A percentile compares a stretch with the other conserved stretches of the same genome.
Evolutionary conservation across 2,888 invertebrate genomes (phyloP).

Genomic region (Caenorhabditis plicata): DNA sequence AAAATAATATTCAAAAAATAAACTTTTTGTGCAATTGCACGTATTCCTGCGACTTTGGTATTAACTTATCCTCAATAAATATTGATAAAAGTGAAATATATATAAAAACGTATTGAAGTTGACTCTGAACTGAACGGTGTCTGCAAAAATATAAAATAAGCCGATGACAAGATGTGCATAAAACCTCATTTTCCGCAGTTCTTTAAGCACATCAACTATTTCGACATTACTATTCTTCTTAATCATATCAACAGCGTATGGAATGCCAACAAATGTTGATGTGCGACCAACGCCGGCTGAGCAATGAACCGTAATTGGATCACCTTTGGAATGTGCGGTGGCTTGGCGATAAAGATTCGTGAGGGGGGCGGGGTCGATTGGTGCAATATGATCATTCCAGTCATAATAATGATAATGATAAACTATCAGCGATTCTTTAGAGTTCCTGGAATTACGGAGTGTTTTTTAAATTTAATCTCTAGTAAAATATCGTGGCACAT

Average conservation of each 20-base stretch:
- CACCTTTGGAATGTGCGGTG: constrained; percentile 4
- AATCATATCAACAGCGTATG: constrained; percentile 11
- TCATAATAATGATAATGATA: constrained; percentile 25
- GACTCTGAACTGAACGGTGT: constrained; percentile 17
- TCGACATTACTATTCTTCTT: constrained; percentile 5
- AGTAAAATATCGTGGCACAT: no score
- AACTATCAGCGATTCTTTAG: constrained; percentile 5
- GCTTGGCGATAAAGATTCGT: constrained; percentile 11
- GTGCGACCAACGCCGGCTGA: constrained; percentile 30
- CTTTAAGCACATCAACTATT: constrained; percentile 9
- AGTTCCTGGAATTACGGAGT: constrained; percentile 7
- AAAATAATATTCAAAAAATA: no score
- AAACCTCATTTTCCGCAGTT: constrained; percentile 20
- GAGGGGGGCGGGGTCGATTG: constrained; percentile 20
- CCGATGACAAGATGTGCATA: no score
- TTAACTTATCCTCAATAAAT: constrained; percentile 17
- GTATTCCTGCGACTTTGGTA: constrained; percentile 2
- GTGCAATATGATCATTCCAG: constrained; percentile 33
- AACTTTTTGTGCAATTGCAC: not conserved
- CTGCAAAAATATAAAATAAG: not conserved
- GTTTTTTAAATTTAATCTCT: no score
- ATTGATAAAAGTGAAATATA: constrained; percentile 6
- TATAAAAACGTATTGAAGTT: constrained; percentile 26
- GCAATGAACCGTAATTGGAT: constrained; percentile 27
- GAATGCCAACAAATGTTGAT: constrained; percentile 28